Percentiles rank a stretch among this genome's conserved stretches.
phyloP scores from a whole-genome alignment of 2,888 invertebrate species.

The Petrolisthes manimaculis region DNA sequence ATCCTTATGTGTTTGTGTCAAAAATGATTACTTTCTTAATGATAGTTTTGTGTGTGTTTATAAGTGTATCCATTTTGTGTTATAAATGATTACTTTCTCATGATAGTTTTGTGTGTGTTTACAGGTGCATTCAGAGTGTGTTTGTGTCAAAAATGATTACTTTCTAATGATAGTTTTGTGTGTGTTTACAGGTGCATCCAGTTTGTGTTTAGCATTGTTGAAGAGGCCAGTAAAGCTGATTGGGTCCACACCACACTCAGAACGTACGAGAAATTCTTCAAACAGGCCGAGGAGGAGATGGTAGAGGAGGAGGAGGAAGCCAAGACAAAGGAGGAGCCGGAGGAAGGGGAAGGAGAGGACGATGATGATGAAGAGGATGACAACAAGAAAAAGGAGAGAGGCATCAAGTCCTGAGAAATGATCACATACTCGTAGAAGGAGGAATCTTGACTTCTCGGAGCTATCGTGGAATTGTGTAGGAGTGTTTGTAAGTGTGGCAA shows the following conservation, averaged over 20 bases:
- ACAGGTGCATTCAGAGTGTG: slow-evolving; percentile 33
- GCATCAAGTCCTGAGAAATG: slow-evolving; percentile 2
- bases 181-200: slow-evolving; percentile 56
- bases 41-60: not conserved
- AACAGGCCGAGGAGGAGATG: slow-evolving; percentile 54
- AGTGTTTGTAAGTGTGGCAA: slow-evolving; percentile 33
- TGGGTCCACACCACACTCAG: slow-evolving; percentile 53
- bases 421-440: slow-evolving; percentile 16
- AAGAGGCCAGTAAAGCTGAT: slow-evolving; percentile 63
- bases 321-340: slow-evolving; percentile 31
- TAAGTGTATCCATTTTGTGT: slow-evolving; percentile 65
- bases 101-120: not conserved
- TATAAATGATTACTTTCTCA: slow-evolving; percentile 2
- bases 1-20: slow-evolving; percentile 44
- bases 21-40: not conserved
- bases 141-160: too few relatives aligned
- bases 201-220: slow-evolving; percentile 66
- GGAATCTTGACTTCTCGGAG: not conserved
- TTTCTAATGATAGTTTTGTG: not conserved
- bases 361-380: slow-evolving; percentile 47
- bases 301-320: slow-evolving; percentile 46
- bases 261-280: slow-evolving; percentile 59
- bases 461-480: not conserved
- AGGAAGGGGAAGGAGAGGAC: slow-evolving; percentile 45
- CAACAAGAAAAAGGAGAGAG: slow-evolving; percentile 13